Evolutionary conservation across 2,888 invertebrate species (phyloP), one percentile per base, ranked within the genome.

Genomic region (Drosophila villosipedis): DNA sequence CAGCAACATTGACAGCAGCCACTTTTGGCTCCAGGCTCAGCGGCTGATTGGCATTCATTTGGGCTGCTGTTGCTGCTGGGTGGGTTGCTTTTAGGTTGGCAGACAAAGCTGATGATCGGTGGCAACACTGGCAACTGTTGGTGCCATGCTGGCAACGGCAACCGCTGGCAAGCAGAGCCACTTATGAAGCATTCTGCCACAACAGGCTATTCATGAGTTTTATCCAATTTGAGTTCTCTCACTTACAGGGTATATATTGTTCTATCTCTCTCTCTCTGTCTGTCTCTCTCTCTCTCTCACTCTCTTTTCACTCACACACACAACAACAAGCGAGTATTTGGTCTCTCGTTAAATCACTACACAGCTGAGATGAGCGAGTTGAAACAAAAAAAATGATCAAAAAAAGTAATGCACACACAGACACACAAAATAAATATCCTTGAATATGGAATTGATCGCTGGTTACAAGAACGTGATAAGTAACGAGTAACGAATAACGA

Each of bases 21-120:
- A 68, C 73, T 52, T 82, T 76, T 57, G 83, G 78, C 84, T 83
- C 86, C 54, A 83, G 67, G 84, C 82, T 81, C 72, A 83, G 68
- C 65, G 83, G 64, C 73, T 83, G 83, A 66, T 80, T 80, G 50
- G 63, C 80, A 68, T 80, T 80, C 82, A 83, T 83, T 78, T 80
- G 76, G 55, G 60, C 19, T 43, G 33, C 10, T 59, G 28, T 31
- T 53, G 33, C 43, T 67, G 47, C n/a, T 61, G 64, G 50, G 6
- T 52, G 58, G 52, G 16, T 37, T 50, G 61, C 53, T 10, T 25
- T 80, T 79, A 79, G 73, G 78, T 79, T 41, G 78, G 78, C 66
- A 78, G 68, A 31, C 76, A 79, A 33, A 73, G 73, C 39, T 61
- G 80, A 31, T 57, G 69, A 50, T 53, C 54, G 50, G n/a, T 64